phyloP scores from a whole-genome alignment of 2,888 invertebrate genomes.

The Drepana falcataria region DNA sequence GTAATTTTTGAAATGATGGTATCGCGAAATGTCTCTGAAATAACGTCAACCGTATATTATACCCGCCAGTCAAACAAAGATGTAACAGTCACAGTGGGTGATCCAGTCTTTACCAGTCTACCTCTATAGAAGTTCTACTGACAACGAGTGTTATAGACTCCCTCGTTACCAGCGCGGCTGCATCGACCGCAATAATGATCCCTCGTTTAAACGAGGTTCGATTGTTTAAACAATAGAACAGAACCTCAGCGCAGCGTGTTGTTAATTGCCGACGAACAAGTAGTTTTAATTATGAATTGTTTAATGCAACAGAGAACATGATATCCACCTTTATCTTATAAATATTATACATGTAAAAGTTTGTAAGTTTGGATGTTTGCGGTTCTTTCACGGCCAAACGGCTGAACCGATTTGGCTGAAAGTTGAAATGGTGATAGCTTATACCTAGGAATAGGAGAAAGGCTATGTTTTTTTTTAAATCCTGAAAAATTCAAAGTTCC shows the following conservation, averaged over 20 bases:
- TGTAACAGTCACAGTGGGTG: neutral
- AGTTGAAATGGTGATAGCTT: too few relatives aligned
- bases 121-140: neutral
- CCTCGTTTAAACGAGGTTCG: conserved; percentile 5
- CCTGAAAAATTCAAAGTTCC: too few relatives aligned
- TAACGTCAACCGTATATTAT: too few relatives aligned
- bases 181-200: neutral
- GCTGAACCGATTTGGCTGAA: too few relatives aligned
- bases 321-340: conserved; percentile 3
- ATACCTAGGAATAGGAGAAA: too few relatives aligned
- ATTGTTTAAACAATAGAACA: conserved; percentile 46
- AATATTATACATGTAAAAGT: too few relatives aligned
- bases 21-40: too few relatives aligned
- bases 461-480: too few relatives aligned
- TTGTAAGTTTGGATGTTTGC: too few relatives aligned
- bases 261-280: conserved; percentile 28
- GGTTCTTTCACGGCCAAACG: too few relatives aligned
- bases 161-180: neutral
- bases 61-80: too few relatives aligned
- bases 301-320: conserved; percentile 30
- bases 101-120: neutral
- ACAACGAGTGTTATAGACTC: neutral
- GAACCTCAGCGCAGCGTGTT: conserved; percentile 16
- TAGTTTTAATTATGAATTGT: conserved; percentile 41
- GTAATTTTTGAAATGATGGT: too few relatives aligned